A percentile compares a stretch with the other conserved stretches of the same genome.
Conservation (phyloP, 2,113 vertebrate species). For the Pelobates fuscus region DNA sequence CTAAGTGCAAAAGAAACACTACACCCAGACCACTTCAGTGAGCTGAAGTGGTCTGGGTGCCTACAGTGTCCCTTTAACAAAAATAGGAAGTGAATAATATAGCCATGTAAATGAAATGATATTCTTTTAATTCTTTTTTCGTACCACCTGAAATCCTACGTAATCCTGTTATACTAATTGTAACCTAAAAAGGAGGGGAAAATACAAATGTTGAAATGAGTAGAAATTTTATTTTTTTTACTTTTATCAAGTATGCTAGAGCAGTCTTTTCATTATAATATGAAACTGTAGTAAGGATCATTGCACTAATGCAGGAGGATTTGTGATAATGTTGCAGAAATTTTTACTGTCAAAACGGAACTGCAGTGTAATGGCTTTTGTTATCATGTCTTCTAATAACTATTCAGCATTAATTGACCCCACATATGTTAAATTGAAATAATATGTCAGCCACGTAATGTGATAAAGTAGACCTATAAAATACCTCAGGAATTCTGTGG, state of each 20-base stretch:
- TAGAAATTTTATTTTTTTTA: slow-evolving; percentile 65
- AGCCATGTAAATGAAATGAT: too few relatives aligned
- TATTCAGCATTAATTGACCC: slow-evolving; percentile 77
- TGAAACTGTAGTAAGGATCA: slow-evolving; percentile 78
- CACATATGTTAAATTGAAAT: slow-evolving; percentile 74
- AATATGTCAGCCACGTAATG: slow-evolving; percentile 65
- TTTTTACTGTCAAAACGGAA: slow-evolving; percentile 84
- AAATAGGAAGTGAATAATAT: too few relatives aligned
- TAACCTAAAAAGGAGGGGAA: slow-evolving; percentile 44
- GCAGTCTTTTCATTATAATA: slow-evolving; percentile 75
- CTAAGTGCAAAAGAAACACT: too few relatives aligned
- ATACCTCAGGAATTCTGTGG: slow-evolving; percentile 37
- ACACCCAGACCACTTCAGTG: too few relatives aligned
- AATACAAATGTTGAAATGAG: slow-evolving; percentile 56
- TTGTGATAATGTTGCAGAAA: slow-evolving; percentile 85
- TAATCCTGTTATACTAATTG: too few relatives aligned
- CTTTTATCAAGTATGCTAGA: slow-evolving; percentile 69
- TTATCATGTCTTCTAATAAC: slow-evolving; percentile 81
- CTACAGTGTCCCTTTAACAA: too few relatives aligned
- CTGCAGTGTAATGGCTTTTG: slow-evolving; percentile 80
- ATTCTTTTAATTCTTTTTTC: too few relatives aligned
- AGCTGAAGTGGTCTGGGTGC: too few relatives aligned
- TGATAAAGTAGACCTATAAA: slow-evolving; percentile 55
- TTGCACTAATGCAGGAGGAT: slow-evolving; percentile 83
- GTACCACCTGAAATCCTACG: too few relatives aligned